Percentiles rank a stretch among this genome's conserved stretches.
Evolutionary conservation across 2,888 invertebrate species (phyloP).

Genomic region (Trichopoda pennipes): DNA sequence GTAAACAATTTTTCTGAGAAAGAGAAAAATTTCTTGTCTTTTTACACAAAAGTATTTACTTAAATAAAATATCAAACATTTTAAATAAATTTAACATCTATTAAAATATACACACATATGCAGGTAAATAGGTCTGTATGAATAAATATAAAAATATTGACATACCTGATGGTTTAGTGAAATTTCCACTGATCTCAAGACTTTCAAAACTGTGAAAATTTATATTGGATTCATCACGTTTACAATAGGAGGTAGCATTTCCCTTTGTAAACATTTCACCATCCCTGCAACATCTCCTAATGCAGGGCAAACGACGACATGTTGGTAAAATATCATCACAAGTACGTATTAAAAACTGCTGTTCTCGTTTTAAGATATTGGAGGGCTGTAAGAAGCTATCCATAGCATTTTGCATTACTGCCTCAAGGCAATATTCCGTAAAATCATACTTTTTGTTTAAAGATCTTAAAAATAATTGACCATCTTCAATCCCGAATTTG

Average conservation of each 20-base stretch:
- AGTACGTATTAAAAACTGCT: conserved; percentile 71
- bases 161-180: conserved; percentile 76
- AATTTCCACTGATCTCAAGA: conserved; percentile 74
- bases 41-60: conserved; percentile 12
- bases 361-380: conserved; percentile 1
- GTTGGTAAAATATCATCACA: conserved; percentile 71
- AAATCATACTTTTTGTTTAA: conserved; percentile 69
- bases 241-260: conserved; percentile 75
- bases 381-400: background rate
- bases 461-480: conserved; percentile 69
- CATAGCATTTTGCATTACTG: conserved; percentile 67
- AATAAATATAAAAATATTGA: too few relatives aligned
- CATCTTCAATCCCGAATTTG: conserved; percentile 71
- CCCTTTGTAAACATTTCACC: conserved; percentile 75
- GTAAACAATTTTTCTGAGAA: conserved; percentile 29
- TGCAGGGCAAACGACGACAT: conserved; percentile 76
- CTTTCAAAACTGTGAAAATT: conserved; percentile 75
- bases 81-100: too few relatives aligned
- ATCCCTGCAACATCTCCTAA: conserved; percentile 77
- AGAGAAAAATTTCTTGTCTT: conserved; percentile 19
- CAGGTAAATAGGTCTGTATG: background rate
- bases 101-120: background rate
- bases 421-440: conserved; percentile 77
- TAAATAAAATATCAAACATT: background rate
- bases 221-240: conserved; percentile 71